Evolutionary conservation across 2,797 vertebrate species (phyloP).

Genomic region (Crocodylus rhombifer): DNA sequence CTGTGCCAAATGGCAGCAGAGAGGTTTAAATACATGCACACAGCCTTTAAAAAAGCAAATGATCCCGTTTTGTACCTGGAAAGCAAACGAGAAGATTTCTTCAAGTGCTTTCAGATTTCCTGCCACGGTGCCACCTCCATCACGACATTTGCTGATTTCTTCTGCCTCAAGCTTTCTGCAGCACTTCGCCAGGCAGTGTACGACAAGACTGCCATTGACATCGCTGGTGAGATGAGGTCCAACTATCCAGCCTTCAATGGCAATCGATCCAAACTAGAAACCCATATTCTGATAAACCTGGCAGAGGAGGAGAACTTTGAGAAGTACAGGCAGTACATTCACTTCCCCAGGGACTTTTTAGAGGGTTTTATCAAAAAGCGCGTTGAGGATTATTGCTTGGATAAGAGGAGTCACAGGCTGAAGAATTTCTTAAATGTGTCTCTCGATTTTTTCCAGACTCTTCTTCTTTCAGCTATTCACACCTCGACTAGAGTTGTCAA

Average conservation of each 20-base stretch:
- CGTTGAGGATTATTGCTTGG: conserved; percentile 48
- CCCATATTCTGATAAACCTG: conserved; percentile 72
- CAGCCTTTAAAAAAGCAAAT: conserved; percentile 50
- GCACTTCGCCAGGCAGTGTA: conserved; percentile 43
- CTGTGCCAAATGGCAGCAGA: conserved; percentile 35
- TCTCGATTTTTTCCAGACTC: background rate
- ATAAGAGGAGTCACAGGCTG: background rate
- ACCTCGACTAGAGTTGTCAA: conserved; percentile 58
- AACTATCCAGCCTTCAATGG: conserved; percentile 60
- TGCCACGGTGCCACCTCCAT: conserved; percentile 65
- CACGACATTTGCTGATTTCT: conserved; percentile 59
- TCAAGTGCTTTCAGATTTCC: conserved; percentile 67
- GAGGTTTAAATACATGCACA: conserved; percentile 31
- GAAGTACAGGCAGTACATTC: conserved; percentile 69
- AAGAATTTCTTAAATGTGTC: conserved; percentile 58
- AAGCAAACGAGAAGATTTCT: conserved; percentile 64
- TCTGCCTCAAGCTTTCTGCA: conserved; percentile 61
- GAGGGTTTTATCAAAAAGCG: conserved; percentile 55
- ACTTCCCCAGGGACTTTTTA: conserved; percentile 60
- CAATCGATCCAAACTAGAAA: conserved; percentile 73
- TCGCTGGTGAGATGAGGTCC: conserved; percentile 58
- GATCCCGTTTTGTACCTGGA: conserved; percentile 55
- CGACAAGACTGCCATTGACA: conserved; percentile 27
- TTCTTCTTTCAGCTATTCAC: conserved; percentile 50
- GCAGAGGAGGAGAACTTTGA: conserved; percentile 76